Evolutionary conservation across 2,888 invertebrate genomes (phyloP), one percentile per base, ranked within the genome.

Genomic region (Chrysodeixis includens): DNA sequence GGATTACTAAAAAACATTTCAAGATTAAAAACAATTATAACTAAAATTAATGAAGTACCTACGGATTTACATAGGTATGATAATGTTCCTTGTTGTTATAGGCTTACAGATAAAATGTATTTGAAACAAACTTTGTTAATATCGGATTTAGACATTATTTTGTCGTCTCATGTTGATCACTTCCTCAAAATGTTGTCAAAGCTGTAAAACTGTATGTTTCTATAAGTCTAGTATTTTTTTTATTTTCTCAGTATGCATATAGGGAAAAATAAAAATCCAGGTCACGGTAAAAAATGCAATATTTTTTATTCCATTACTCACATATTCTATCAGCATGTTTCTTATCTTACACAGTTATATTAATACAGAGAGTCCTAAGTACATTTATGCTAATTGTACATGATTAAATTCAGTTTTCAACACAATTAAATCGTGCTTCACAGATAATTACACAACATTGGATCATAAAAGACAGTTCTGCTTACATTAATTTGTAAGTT

Each of bases 291-390:
- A 49, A 49, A 49, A 20, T 49, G 46, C 20, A 18, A 49, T 49
- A 49, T 49, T 49, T n/a, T 46, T 49, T 49, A 49, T 49, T 49
- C 18, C 0, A 20, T 49, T 9, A 49, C 18, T 20, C 46, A 49
- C 20, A 49, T 49, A 0, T 49, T 40, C 18, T 9, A 20, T 18
- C 1, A 49, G 4, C 20, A 49, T 10, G 1, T 18, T 10, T 9
- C 16, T 26, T 26, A 26, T 18, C 7, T 20, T 49, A 18, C 18
- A 46, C 46, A 49, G 46, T 49, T 49, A 49, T 20, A 49, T 18
- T 49, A 49, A 20, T 49, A 49, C 18, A 49, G 46, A 49, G 46
- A 49, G 46, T 20, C 46, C 46, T 49, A 49, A 49, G 46, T 49
- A 49, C 46, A 49, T 49, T 10, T 35, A 35, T 35, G 10, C 12